Base-by-base conservation (phyloP, 1,140 invertebrate species). In the Helicoverpa zea region DNA sequence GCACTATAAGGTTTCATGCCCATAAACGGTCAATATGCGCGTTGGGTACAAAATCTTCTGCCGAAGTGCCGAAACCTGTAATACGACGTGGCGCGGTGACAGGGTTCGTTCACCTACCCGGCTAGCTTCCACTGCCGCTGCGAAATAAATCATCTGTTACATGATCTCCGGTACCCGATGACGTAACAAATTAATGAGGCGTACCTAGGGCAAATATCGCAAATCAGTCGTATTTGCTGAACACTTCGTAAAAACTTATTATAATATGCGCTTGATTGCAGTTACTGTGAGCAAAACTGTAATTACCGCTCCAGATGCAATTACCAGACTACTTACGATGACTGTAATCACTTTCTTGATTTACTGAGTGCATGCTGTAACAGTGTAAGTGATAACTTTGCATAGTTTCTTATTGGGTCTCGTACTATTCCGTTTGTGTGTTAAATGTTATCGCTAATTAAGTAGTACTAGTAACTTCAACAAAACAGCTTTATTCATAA, bases 61-160 rank as follows among this genome's bases (percentile, higher is more conserved):
- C 91, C 81, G 43, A 82, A 79, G 85, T 81, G 80, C 84, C 92
- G 90, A 94, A 94, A 94, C 92, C 90, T 89, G 93, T 90, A 93
- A 87, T 81, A 84, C 83, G 80, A 79, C 86, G 87, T 89, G 88
- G 86, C 86, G 82, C 86, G 86, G 89, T 91, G 90, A 91, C 91
- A 92, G 87, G 89, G 93, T 92, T 94, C 93, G 90, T 94, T 94
- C 88, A 94, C 93, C 93, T 83, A 83, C 47, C 75, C 47, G 51
- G 61, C 75, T 85, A 88, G 87, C 76, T 64, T 43, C 61, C 52
- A 58, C 18, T 30, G 59, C 63, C 51, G 84, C 86, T 86, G 86
- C 86, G 85, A 88, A 90, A 92, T 91, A 92, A 90, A 91, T 94
- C 90, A 92, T 89, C 83, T 83, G 86, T 84, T 86, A 81, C 85